Conservation (phyloP, 37 sponge, comb jelly and placozoan species). For the Spongia lamella region DNA sequence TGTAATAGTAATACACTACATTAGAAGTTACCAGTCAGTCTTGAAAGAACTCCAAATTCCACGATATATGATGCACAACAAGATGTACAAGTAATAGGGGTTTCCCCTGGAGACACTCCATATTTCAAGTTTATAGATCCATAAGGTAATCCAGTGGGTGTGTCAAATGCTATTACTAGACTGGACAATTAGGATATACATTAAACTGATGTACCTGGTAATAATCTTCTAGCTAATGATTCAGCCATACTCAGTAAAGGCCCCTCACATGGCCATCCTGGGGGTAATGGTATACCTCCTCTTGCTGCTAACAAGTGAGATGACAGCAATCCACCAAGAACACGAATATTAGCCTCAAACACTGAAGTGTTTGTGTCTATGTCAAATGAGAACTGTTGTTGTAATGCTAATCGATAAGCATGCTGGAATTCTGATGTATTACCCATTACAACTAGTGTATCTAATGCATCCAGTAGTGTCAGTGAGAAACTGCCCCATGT, state of each 20-base stretch:
- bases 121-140: slow-evolving; percentile 65
- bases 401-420: slow-evolving; percentile 21
- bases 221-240: slow-evolving; percentile 63
- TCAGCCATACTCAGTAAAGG: slow-evolving; percentile 70
- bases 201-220: slow-evolving; percentile 37
- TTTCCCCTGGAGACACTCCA: slow-evolving; percentile 67
- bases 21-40: slow-evolving; percentile 72
- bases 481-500: slow-evolving; percentile 82
- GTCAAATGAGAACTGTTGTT: slow-evolving; percentile 31
- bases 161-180: slow-evolving; percentile 47
- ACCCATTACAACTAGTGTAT: slow-evolving; percentile 65
- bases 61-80: slow-evolving; percentile 63
- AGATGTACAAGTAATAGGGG: slow-evolving; percentile 67
- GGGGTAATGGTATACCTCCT: slow-evolving; percentile 34
- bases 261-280: slow-evolving; percentile 81
- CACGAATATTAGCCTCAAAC: slow-evolving; percentile 83
- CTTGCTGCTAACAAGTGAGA: slow-evolving; percentile 59
- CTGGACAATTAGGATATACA: neutral
- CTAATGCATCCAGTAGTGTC: slow-evolving; percentile 72
- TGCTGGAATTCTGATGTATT: slow-evolving; percentile 43
- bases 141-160: slow-evolving; percentile 77
- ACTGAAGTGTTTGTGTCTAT: slow-evolving; percentile 63
- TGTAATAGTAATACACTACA: no score
- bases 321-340: slow-evolving; percentile 75
- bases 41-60: slow-evolving; percentile 75